phyloP scores from a whole-genome alignment of 2,888 invertebrate genomes.

The Steinernema carpocapsae region DNA sequence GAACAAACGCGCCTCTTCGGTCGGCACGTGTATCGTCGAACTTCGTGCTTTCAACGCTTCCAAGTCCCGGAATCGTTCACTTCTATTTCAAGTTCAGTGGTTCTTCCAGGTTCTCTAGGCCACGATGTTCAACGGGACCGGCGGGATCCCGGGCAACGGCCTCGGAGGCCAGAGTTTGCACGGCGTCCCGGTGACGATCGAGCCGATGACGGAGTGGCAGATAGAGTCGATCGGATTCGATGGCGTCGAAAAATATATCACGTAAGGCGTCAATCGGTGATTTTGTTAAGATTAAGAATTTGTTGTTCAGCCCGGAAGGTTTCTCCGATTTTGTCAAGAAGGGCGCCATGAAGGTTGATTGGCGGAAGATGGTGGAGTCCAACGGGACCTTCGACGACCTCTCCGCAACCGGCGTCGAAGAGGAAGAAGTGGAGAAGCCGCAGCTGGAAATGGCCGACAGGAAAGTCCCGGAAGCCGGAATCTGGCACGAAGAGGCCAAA shows the following conservation, averaged over 20 bases:
- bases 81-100: too few species aligned
- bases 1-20: too few species aligned
- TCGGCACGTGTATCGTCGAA: too few species aligned
- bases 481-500: constrained; percentile 67
- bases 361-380: constrained; percentile 56
- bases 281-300: neutral
- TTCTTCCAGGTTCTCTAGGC: neutral
- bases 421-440: constrained; percentile 37
- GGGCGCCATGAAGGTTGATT: constrained; percentile 57
- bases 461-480: constrained; percentile 62
- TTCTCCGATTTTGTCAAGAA: constrained; percentile 60
- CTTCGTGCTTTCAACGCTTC: too few species aligned
- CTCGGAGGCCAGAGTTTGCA: neutral
- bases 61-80: neutral
- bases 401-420: constrained; percentile 43
- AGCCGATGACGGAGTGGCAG: constrained; percentile 57
- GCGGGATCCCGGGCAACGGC: constrained; percentile 16
- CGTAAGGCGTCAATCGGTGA: constrained; percentile 42
- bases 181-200: constrained; percentile 40
- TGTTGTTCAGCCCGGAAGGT: constrained; percentile 54
- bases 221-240: constrained; percentile 64
- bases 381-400: constrained; percentile 50
- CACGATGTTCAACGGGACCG: constrained; percentile 18
- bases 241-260: constrained; percentile 60
- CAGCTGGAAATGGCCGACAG: constrained; percentile 34